phyloP scores from a whole-genome alignment of 2,113 vertebrate genomes.

The Sakesphorus luctuosus region DNA sequence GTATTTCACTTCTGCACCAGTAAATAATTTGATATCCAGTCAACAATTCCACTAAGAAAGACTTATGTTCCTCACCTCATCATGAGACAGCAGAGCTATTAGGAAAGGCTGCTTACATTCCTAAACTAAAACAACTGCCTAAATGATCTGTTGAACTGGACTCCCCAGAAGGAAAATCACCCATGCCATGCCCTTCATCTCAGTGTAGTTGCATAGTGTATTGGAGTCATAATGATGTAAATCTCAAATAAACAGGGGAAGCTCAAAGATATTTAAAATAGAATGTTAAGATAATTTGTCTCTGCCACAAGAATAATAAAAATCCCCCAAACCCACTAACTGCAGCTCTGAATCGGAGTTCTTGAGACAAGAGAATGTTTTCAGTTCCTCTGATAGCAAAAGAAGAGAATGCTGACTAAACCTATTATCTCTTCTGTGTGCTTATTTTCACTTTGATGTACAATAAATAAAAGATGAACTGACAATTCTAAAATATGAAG shows the following conservation, averaged over 20 bases:
- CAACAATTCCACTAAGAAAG: neutral
- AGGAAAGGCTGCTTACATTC: neutral
- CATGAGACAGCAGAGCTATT: neutral
- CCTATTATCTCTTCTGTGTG: constrained; percentile 7
- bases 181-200: neutral
- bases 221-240: neutral
- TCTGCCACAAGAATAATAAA: neutral
- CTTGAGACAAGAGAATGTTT: constrained; percentile 29
- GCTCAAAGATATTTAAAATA: neutral
- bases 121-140: neutral
- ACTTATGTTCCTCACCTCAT: neutral
- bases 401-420: constrained; percentile 47
- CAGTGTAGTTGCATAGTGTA: neutral
- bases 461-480: constrained; percentile 72
- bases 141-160: neutral
- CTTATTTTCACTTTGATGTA: constrained; percentile 72
- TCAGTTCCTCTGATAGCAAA: neutral
- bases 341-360: neutral
- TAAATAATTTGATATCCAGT: neutral
- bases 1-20: neutral
- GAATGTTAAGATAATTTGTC: neutral
- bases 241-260: neutral
- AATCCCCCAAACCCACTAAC: neutral
- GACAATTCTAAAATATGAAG: constrained; percentile 67
- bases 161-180: neutral